phyloP scores from a whole-genome alignment of 2,797 vertebrate species.

The Lemur catta region DNA sequence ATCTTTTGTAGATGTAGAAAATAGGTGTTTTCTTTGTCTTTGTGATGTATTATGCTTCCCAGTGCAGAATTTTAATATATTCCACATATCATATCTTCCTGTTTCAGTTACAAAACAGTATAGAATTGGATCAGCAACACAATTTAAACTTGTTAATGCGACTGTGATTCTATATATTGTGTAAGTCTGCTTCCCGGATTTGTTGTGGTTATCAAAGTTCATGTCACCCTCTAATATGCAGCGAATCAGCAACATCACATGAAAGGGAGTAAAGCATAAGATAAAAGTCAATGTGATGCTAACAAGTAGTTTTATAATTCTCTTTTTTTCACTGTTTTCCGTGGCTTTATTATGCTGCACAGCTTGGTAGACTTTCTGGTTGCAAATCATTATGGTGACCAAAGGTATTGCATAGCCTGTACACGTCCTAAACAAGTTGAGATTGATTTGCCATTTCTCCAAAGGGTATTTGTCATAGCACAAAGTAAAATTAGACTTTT shows the following conservation, averaged over 20 bases:
- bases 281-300: conserved; percentile 87
- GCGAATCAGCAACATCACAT: conserved; percentile 87
- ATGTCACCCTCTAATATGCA: conserved; percentile 76
- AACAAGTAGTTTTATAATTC: conserved; percentile 85
- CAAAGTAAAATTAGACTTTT: conserved; percentile 50
- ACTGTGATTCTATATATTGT: conserved; percentile 87
- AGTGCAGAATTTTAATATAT: conserved; percentile 75
- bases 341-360: conserved; percentile 89
- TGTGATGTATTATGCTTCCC: not conserved
- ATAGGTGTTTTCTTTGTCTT: conserved; percentile 9
- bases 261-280: conserved; percentile 91
- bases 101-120: conserved; percentile 92
- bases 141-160: conserved; percentile 89
- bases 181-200: conserved; percentile 48
- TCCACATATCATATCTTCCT: conserved; percentile 83
- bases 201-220: not conserved
- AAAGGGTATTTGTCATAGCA: conserved; percentile 89
- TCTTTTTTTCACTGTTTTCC: conserved; percentile 84
- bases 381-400: conserved; percentile 86
- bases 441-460: conserved; percentile 71
- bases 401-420: conserved; percentile 88
- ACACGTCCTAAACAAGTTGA: conserved; percentile 84
- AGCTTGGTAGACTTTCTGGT: conserved; percentile 85
- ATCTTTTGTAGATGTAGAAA: conserved; percentile 64
- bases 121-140: conserved; percentile 90